Evolutionary conservation across 2,113 vertebrate genomes (phyloP), one percentile per base, ranked within the genome.

Genomic region (Apodemus sylvaticus): DNA sequence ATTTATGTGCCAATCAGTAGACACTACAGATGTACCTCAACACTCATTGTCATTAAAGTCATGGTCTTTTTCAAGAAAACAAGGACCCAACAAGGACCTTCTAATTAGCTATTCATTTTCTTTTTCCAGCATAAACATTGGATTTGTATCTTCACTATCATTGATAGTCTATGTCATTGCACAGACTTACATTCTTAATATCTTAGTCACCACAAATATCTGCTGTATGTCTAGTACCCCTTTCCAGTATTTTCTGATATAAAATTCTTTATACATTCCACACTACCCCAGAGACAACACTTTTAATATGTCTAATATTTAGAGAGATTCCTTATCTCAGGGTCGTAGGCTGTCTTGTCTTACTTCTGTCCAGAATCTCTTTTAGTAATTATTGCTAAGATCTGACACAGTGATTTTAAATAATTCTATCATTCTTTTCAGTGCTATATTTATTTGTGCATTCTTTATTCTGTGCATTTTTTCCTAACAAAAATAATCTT

Each of bases 191-290:
- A 51, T 34, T 81, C 24, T 58, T 64, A 74, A 45, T 42, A 42
- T 62, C 8, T 74, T 55, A 8, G 3, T 86, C 71, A 82, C n/a
- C 17, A 48, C 1, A 90, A 71, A 66, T 1, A 85, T 34, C 7
- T 26, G 24, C 13, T 64, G 0, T 36, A 42, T 13, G 5, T 0
- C 14, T 1, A 53, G 3, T 51, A 8, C 39, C 17, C 66, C 76
- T 76, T 77, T 55, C 34, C 16, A 89, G 29, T 16, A 66, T 77
- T 91, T 93, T 81, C 36, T n/a, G 17, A 24, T 22, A 58, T 10
- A 81, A n/a, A 22, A 55, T 7, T 36, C 9, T 79, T 53, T 79
- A 20, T 1, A 55, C 1, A 55, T 0, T 11, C n/a, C 9, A 39
- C 8, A 17, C 17, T 20, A n/a, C 3, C 24, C 26, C 53, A 29